Percentiles rank a stretch among this genome's conserved stretches.
These are phyloP conservation scores for Misgurnus anguillicaudatus DNA, from an alignment of 2,113 vertebrate genomes.

Conservation along the genomic window DNA sequence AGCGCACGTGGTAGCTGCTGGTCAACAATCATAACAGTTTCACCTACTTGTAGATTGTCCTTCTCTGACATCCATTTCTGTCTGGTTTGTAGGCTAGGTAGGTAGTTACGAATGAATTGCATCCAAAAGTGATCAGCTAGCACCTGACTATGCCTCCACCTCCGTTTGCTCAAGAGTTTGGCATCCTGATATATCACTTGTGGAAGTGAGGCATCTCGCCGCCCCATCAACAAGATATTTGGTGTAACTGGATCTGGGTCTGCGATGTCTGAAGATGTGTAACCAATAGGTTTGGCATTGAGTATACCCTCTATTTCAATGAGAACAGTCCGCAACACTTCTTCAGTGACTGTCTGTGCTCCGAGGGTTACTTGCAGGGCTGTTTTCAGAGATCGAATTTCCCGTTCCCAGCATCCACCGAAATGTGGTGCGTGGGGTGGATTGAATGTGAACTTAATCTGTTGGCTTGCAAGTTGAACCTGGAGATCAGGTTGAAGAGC, in stretches of 20 bases:
- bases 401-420: not conserved
- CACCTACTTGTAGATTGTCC: no score
- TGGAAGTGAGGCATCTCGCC: no score
- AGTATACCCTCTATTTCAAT: no score
- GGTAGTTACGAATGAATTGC: no score
- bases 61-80: no score
- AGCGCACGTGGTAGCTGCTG: no score
- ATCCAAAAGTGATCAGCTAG: no score
- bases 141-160: no score
- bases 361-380: not conserved
- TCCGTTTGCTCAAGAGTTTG: no score
- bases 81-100: no score
- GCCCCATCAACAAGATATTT: constrained; percentile 16
- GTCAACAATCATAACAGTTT: no score
- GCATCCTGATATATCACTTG: no score
- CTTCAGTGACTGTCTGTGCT: not conserved
- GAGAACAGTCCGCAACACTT: not conserved
- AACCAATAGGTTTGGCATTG: constrained; percentile 12
- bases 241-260: constrained; percentile 15
- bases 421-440: not conserved
- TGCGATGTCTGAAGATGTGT: not conserved
- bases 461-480: not conserved
- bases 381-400: not conserved
- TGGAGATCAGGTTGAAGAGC: not conserved
- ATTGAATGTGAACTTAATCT: not conserved